These are phyloP conservation scores for Nycteola revayana DNA, from an alignment of 2,888 invertebrate genomes.

Conservation along the genomic window DNA sequence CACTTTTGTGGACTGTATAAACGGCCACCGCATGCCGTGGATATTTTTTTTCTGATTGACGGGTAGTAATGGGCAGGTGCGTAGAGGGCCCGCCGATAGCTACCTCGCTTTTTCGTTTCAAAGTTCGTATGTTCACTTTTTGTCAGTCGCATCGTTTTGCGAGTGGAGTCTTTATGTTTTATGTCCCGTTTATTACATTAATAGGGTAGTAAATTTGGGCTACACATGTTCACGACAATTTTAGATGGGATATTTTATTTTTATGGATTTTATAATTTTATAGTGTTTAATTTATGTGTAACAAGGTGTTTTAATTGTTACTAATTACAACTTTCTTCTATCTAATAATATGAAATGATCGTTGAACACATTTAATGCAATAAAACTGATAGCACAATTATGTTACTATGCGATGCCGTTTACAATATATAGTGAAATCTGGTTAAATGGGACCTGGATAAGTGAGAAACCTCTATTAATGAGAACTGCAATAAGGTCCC, in stretches of 20 bases:
- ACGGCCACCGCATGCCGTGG: slow-evolving; percentile 75
- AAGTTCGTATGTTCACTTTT: slow-evolving; percentile 59
- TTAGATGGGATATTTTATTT: slow-evolving; percentile 7
- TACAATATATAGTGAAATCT: too few species aligned
- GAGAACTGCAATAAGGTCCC: too few species aligned
- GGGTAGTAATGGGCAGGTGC: slow-evolving; percentile 80
- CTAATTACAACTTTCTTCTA: too few species aligned
- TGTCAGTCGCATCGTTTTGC: slow-evolving; percentile 60
- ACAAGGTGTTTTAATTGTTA: too few species aligned
- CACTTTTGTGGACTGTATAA: slow-evolving; percentile 80
- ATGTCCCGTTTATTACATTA: slow-evolving; percentile 21
- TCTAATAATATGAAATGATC: too few species aligned
- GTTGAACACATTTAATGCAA: too few species aligned
- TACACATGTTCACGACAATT: slow-evolving; percentile 19
- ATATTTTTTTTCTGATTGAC: slow-evolving; percentile 81
- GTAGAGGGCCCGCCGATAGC: slow-evolving; percentile 67
- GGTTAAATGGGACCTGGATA: too few species aligned
- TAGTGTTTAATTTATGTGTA: too few species aligned
- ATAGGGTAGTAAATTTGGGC: slow-evolving; percentile 47
- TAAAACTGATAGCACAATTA: too few species aligned
- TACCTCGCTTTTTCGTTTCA: slow-evolving; percentile 72
- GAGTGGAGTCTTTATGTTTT: slow-evolving; percentile 38
- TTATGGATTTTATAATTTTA: too few species aligned
- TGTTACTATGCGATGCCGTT: too few species aligned
- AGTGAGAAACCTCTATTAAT: too few species aligned